Base-by-base conservation (phyloP, 2,888 invertebrate species). In the Ormyrus labotus region DNA sequence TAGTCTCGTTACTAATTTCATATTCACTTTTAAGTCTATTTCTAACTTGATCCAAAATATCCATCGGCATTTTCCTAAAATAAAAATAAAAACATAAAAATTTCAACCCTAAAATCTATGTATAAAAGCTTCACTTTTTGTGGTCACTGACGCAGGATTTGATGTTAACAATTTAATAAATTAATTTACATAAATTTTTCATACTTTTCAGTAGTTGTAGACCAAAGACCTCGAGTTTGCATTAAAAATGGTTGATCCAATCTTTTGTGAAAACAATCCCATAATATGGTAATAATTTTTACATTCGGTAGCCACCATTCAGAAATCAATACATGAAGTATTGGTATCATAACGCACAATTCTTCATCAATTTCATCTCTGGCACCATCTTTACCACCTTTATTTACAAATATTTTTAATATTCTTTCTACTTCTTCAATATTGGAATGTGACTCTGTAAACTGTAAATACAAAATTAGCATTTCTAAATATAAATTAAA, bases 261-360 rank as follows among this genome's bases (percentile, higher is more conserved):
- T 85, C 92, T 91, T 76, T 92, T 92, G 84, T 93, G 92, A 84
- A 93, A 93, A 85, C 92, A 92, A 84, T 94, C 94, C 93, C 94
- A 93, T 2, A 94, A 87, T 61, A 91, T 87, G 80, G 92, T 91
- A 19, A 93, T 87, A 67, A 92, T 90, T 80, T 92, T 91, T 9
- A 91, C 91, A 83, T 91, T 91, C 9, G 92, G 91, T 50, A 91
- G 90, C 92, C 92, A 93, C 90, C 91, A 92, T 45, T 92, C 90
- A 57, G 89, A 86, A 45, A 91, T 86, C n/a, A 92, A 87, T 9
- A 89, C 90, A 55, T 90, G 89, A 61, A 93, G 80, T 1, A 92
- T 81, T 2, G 91, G 90, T 57, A 93, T 88, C 80, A 92, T 91
- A 0, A 91, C 87, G 48, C 92, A 89, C 5, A 92, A 86, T 81